Evolutionary conservation across 2,797 vertebrate species (phyloP).

Genomic region (Apogon talboti): DNA sequence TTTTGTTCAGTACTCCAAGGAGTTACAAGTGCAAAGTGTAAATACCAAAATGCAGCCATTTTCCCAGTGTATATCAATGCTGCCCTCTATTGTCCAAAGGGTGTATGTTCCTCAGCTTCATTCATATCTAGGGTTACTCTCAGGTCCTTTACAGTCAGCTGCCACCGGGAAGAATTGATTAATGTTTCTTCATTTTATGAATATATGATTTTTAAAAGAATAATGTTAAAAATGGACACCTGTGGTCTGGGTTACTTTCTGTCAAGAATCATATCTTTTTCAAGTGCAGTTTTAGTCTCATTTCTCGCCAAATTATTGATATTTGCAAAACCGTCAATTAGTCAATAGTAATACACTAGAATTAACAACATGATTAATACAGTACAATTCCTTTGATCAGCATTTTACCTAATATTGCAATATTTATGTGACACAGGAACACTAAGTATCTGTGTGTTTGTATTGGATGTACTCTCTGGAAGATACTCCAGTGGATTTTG

Average conservation of each 20-base stretch:
- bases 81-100: conserved; percentile 74
- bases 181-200: not conserved
- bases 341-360: not conserved
- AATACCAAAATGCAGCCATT: not conserved
- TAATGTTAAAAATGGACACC: not conserved
- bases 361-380: not conserved
- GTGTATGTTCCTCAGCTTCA: conserved; percentile 5
- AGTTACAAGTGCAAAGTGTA: not conserved
- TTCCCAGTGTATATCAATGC: conserved; percentile 18
- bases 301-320: not conserved
- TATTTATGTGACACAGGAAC: not conserved
- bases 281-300: not conserved
- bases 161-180: not conserved
- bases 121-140: conserved; percentile 12
- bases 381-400: not conserved
- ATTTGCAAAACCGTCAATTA: not conserved
- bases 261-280: not conserved
- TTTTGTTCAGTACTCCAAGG: not conserved
- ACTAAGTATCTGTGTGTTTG: conserved; percentile 1
- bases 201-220: not conserved
- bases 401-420: not conserved
- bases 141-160: not conserved
- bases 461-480: not conserved
- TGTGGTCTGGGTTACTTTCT: not conserved
- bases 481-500: not conserved